Evolutionary conservation across 2,888 invertebrate genomes (phyloP), one percentile per base, ranked within the genome.

Genomic region (Aspidapion aeneum): DNA sequence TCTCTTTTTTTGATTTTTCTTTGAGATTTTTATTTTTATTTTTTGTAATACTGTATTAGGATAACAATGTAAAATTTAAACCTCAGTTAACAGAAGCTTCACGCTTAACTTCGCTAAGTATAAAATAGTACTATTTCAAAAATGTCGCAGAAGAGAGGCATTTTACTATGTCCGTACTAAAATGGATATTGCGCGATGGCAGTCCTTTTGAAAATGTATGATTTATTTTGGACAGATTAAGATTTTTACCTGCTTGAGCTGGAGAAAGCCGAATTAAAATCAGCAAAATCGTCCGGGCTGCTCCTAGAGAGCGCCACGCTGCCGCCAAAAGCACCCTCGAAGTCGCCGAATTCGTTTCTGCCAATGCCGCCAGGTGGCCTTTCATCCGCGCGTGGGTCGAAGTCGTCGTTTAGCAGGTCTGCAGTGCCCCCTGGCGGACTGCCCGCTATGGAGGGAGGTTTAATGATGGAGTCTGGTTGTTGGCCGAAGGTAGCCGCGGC

Each of bases 241-340:
- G n/a, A 35, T 35, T 55, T 12, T 19, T 60, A 66, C 66, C 66
- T 66, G 61, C 50, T 60, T 12, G 62, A 57, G 16, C 21, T 55
- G 49, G 74, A 75, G 79, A 93, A 93, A 7, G 91, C 91, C 55
- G 87, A 86, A 65, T 84, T 83, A 78, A 94, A 93, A 80, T 93
- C 94, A 0, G 93, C 94, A 79, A 94, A 94, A 68, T 90, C 90
- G 70, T 89, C 90, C 62, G 66, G 63, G 21, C 22, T 61, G 21
- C 66, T 48, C 3, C 68, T 3, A 73, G 66, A 64, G 9, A 78
- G 19, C 16, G 18, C 21, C 3, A 5, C 2, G 18, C 5, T 70
- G 60, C 76, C 74, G 16, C 81, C 83, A 77, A 92, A 92, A 0
- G 90, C 92, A 66, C 86, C 84, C 2, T 87, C 82, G 76, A 93